phyloP scores from a whole-genome alignment of 2,888 invertebrate species.

The Pedicia rivosa region DNA sequence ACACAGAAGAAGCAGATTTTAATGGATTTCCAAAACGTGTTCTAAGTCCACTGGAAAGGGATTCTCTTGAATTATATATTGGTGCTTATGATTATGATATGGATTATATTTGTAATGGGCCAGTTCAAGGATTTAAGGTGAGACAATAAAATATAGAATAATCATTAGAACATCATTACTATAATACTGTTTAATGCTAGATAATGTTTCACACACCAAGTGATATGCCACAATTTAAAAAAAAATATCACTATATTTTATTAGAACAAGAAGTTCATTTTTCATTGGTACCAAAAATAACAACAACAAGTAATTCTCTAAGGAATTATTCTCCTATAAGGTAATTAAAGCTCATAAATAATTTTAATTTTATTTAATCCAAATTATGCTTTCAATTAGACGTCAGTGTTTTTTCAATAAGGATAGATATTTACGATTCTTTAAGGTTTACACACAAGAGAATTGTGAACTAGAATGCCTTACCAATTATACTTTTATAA shows the following conservation, averaged over 20 bases:
- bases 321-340: conserved; percentile 37
- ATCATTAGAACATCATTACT: no score
- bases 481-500: conserved; percentile 38
- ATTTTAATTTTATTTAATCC: no score
- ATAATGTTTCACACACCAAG: conserved; percentile 5
- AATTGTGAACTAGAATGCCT: conserved; percentile 52
- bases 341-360: no score
- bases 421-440: conserved; percentile 41
- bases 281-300: conserved; percentile 48
- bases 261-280: conserved; percentile 45
- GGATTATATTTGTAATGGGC: conserved; percentile 53
- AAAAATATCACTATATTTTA: conserved; percentile 45
- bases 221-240: conserved; percentile 35
- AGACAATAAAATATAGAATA: no score
- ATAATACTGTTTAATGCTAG: no score
- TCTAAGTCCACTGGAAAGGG: conserved; percentile 48
- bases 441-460: conserved; percentile 45
- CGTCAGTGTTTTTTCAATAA: conserved; percentile 45
- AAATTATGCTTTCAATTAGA: no score
- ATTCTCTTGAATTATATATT: conserved; percentile 45
- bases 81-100: conserved; percentile 41
- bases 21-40: conserved; percentile 53
- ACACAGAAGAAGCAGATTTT: conserved; percentile 33
- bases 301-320: conserved; percentile 43
- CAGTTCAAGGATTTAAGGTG: conserved; percentile 60